Conservation (phyloP, 2,113 vertebrate genomes). For the Oncorhynchus mykiss region DNA sequence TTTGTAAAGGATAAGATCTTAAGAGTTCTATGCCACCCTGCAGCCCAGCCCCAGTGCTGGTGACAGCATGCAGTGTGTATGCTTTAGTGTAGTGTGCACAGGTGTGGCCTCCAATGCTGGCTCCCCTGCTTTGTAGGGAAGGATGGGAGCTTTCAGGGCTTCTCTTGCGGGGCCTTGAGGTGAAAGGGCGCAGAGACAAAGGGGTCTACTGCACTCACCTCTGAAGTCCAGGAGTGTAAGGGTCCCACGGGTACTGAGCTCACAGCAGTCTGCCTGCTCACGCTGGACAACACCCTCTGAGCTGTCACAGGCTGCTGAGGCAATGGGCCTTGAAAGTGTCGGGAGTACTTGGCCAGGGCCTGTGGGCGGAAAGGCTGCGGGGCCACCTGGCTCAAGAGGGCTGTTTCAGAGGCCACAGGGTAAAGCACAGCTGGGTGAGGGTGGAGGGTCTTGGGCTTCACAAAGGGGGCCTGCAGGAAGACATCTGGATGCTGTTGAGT, state of each 20-base stretch:
- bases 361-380: conserved; percentile 85
- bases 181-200: conserved; percentile 93
- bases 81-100: conserved; percentile 44
- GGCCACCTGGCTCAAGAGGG: conserved; percentile 60
- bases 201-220: conserved; percentile 78
- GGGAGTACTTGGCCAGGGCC: conserved; percentile 90
- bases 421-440: conserved; percentile 24
- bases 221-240: conserved; percentile 81
- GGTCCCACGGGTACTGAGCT: conserved; percentile 75
- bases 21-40: conserved; percentile 41
- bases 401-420: conserved; percentile 64
- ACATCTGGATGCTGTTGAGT: conserved; percentile 78
- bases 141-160: conserved; percentile 73
- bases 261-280: conserved; percentile 71
- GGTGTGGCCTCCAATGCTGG: conserved; percentile 8
- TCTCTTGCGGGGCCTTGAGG: conserved; percentile 85
- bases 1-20: conserved; percentile 34
- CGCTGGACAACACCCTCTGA: conserved; percentile 78
- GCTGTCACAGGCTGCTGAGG: conserved; percentile 76
- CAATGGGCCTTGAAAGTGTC: conserved; percentile 85
- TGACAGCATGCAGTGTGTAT: conserved; percentile 54
- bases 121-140: background rate
- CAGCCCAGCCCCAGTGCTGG: conserved; percentile 51
- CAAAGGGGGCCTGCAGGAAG: conserved; percentile 92
- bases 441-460: conserved; percentile 62